Percentiles rank a stretch among this genome's conserved stretches.
Evolutionary conservation across 2,113 vertebrate genomes (phyloP).

Genomic region (Ploceus nigricollis): DNA sequence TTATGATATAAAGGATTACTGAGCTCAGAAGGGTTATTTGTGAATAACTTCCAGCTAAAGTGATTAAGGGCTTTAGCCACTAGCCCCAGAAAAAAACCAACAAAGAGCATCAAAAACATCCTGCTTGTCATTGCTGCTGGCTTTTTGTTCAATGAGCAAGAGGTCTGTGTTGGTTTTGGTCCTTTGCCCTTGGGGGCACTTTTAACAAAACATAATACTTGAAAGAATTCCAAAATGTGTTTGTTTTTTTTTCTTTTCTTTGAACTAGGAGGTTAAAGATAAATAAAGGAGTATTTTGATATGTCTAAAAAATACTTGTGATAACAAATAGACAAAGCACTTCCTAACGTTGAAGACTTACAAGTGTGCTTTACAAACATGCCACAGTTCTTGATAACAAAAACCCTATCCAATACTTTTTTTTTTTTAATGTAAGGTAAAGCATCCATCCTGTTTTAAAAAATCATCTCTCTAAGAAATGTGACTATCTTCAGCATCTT

Average conservation of each 20-base stretch:
- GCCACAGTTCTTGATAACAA: neutral
- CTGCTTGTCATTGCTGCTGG: neutral
- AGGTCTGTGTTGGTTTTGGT: neutral
- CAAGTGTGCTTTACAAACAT: neutral
- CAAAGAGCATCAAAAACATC: neutral
- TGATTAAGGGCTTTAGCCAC: neutral
- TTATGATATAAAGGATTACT: neutral
- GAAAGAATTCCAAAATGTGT: neutral
- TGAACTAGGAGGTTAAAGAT: neutral
- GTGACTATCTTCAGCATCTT: neutral
- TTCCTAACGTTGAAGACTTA: neutral
- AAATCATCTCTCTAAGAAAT: neutral
- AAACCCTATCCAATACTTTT: neutral
- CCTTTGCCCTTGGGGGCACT: neutral
- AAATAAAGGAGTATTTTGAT: slow-evolving; percentile 17
- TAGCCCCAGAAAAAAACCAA: neutral
- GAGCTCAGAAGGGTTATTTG: neutral
- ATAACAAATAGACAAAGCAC: neutral
- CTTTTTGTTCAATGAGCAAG: neutral
- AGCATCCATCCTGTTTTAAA: neutral
- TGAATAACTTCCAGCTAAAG: neutral
- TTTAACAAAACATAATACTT: neutral
- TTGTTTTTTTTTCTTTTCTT: neutral
- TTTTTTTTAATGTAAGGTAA: neutral
- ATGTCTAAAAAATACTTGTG: neutral